Evolutionary conservation across 2,888 invertebrate species (phyloP), one percentile per base, ranked within the genome.

Genomic region (Euphydryas editha): DNA sequence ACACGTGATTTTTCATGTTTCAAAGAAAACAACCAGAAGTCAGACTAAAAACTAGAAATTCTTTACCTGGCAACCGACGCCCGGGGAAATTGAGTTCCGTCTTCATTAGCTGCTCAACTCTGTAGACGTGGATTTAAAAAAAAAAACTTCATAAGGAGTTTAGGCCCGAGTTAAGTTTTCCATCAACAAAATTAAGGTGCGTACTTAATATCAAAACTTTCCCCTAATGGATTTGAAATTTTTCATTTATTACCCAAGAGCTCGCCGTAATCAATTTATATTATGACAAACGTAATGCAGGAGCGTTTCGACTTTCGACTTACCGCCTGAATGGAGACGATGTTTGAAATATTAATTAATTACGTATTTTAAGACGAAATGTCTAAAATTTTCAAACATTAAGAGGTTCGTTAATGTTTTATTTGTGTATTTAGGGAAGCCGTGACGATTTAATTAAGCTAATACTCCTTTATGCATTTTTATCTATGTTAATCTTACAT

Each of bases 101-200:
- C 83, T 88, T 91, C 88, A 91, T 90, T 90, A 90, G 85, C 83
- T 78, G 73, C 79, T 73, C 76, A 75, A 78, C 81, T 81, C 76
- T 75, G 77, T 78, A 77, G 81, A 77, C 79, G 81, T 76, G 79
- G 47, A 69, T 71, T 59, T 63, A 59, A 72, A 73, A 72, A 73
- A 70, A 71, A 74, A 79, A 83, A 87, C 85, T 86, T 81, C 82
- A 81, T 80, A 85, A 87, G 83, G 79, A 87, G 82, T 87, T 90
- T 84, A 84, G 82, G 80, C 69, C 79, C 79, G 75, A 87, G 87
- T 83, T 83, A 85, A 89, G 87, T 87, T 90, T 87, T 82, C 88
- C 90, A 90, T 90, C 90, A 90, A 86, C 88, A 84, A 87, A 89
- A 90, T 90, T 85, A 89, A 88, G 87, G 87, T 87, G 82, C 86